Conservation (phyloP, 2,888 invertebrate species). For the Sycophila texana region DNA sequence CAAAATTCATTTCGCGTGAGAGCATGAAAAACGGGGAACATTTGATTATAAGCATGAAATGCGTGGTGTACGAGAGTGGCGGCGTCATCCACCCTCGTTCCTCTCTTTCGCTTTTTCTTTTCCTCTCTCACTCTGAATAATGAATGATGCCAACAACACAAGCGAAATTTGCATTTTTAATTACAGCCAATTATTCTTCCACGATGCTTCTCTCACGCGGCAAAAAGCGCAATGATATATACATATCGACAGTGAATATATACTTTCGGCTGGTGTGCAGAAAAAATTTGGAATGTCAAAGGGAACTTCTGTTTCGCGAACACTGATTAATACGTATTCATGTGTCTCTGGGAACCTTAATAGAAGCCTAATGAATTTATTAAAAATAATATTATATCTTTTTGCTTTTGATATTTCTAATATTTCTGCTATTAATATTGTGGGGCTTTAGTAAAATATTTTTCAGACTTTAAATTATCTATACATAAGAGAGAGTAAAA, state of each 20-base stretch:
- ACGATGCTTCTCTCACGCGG: slow-evolving; percentile 8
- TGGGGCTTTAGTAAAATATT: too few species aligned
- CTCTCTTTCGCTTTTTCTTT: neutral
- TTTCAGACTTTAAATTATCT: too few species aligned
- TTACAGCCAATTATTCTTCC: slow-evolving; percentile 53
- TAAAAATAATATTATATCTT: too few species aligned
- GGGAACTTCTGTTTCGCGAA: too few species aligned
- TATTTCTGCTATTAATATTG: too few species aligned
- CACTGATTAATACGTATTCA: too few species aligned
- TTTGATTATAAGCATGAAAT: slow-evolving; percentile 53
- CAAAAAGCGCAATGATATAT: neutral
- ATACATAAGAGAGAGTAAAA: neutral
- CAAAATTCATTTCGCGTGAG: slow-evolving; percentile 33
- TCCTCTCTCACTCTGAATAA: slow-evolving; percentile 40
- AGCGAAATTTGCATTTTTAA: slow-evolving; percentile 53
- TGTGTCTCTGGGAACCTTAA: too few species aligned
- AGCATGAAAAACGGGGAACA: slow-evolving; percentile 45
- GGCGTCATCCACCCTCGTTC: neutral
- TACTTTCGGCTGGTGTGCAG: too few species aligned
- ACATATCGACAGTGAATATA: too few species aligned
- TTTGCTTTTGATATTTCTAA: too few species aligned
- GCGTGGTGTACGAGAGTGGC: neutral
- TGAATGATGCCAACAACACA: slow-evolving; percentile 41
- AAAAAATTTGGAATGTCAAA: too few species aligned
- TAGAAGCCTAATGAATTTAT: too few species aligned